Evolutionary conservation across 2,888 invertebrate genomes (phyloP).

Genomic region (Cantharis rufa): DNA sequence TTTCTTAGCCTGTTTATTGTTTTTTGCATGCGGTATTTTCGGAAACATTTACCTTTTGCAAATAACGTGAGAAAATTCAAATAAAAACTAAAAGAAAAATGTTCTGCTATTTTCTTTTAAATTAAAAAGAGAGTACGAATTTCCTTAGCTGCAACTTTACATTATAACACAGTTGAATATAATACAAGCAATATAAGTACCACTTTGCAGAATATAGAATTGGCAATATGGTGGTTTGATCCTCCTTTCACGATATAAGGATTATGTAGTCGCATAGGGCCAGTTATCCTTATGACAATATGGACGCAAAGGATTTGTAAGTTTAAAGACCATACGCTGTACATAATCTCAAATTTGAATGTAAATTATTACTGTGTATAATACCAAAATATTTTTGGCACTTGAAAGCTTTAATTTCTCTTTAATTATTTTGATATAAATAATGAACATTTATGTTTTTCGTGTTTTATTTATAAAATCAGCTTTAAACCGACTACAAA

Average conservation of each 20-base stretch:
- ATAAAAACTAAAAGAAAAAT: too few relatives aligned
- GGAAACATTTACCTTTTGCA: background rate
- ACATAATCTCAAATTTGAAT: background rate
- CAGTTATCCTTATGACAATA: slow-evolving; percentile 11
- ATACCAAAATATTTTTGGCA: background rate
- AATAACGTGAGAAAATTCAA: background rate
- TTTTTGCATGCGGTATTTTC: background rate
- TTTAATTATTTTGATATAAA: background rate
- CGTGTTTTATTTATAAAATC: too few relatives aligned
- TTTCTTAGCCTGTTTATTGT: background rate
- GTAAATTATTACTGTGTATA: background rate
- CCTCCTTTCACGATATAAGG: background rate
- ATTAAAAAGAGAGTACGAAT: background rate
- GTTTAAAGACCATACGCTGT: background rate
- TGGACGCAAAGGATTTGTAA: slow-evolving; percentile 13
- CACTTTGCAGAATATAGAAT: background rate
- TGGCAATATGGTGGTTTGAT: slow-evolving; percentile 3
- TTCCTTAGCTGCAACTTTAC: background rate
- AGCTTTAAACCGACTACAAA: too few relatives aligned
- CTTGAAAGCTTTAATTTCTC: background rate
- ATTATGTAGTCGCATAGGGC: slow-evolving; percentile 11
- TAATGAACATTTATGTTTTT: background rate
- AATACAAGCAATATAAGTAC: background rate
- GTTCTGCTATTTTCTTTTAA: background rate
- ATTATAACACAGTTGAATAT: background rate